Evolutionary conservation across 2,113 vertebrate genomes (phyloP).

Genomic region (Neolamprologus variostigma): DNA sequence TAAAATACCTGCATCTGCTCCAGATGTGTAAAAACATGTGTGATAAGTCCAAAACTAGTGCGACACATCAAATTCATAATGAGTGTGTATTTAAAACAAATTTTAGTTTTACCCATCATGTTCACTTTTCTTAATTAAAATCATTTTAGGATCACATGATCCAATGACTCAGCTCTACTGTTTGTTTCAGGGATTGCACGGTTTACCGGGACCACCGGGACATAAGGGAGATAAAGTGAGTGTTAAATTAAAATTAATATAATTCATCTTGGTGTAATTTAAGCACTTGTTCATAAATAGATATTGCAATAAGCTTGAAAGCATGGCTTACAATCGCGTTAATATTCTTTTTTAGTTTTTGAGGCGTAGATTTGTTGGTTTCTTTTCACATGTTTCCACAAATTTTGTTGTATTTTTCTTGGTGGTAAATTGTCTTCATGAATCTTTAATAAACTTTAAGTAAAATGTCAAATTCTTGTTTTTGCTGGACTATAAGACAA

Average conservation of each 20-base stretch:
- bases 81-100: not conserved
- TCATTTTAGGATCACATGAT: not conserved
- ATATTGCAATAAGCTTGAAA: accelerated
- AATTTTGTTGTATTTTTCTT: not conserved
- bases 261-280: not conserved
- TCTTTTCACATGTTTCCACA: not conserved
- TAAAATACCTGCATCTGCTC: not conserved
- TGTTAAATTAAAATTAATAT: not conserved
- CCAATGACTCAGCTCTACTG: not conserved
- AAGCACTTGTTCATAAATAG: not conserved
- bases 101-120: not conserved
- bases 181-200: conserved; percentile 47
- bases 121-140: not conserved
- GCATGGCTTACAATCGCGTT: accelerated
- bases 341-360: not conserved
- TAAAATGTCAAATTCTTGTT: not conserved
- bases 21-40: not conserved
- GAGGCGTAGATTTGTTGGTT: not conserved
- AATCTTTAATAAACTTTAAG: not conserved
- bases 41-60: not conserved
- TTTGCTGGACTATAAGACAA: not conserved
- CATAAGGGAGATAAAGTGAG: conserved; percentile 73
- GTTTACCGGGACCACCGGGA: conserved; percentile 45
- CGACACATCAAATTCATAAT: not conserved
- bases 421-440: not conserved